Conservation (phyloP, 2,113 vertebrate genomes). For the Ranitomeya imitator region DNA sequence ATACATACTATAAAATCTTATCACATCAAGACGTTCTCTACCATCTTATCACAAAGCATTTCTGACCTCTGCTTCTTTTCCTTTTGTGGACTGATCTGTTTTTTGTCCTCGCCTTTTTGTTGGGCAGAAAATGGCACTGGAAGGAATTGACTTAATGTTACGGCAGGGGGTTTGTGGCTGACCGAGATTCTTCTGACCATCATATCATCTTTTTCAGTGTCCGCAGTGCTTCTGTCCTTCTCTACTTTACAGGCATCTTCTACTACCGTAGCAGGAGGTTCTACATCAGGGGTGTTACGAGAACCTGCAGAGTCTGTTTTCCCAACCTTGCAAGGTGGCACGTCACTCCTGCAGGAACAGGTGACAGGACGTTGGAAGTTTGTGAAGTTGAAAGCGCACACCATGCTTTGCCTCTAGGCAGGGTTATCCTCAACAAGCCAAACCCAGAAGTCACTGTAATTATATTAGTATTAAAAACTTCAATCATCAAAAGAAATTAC, state of each 20-base stretch:
- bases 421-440: background rate
- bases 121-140: conserved; percentile 73
- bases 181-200: conserved; percentile 65
- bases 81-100: conserved; percentile 60
- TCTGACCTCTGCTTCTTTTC: conserved; percentile 70
- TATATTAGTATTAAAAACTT: conserved; percentile 16
- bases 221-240: conserved; percentile 61
- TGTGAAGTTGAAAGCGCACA: background rate
- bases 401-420: conserved; percentile 39
- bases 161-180: conserved; percentile 66
- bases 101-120: conserved; percentile 62
- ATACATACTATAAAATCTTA: background rate
- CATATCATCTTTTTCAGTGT: conserved; percentile 70
- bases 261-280: conserved; percentile 61
- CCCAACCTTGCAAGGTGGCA: background rate
- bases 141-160: conserved; percentile 71
- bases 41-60: background rate
- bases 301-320: conserved; percentile 65
- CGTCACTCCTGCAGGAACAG: conserved; percentile 12
- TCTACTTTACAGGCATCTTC: conserved; percentile 61
- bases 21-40: background rate
- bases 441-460: background rate
- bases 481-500: background rate
- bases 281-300: conserved; percentile 64
- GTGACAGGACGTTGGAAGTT: conserved; percentile 8